These are phyloP conservation scores for Bombus breviceps DNA, from an alignment of 1,140 invertebrate species.

Conservation along the genomic window DNA sequence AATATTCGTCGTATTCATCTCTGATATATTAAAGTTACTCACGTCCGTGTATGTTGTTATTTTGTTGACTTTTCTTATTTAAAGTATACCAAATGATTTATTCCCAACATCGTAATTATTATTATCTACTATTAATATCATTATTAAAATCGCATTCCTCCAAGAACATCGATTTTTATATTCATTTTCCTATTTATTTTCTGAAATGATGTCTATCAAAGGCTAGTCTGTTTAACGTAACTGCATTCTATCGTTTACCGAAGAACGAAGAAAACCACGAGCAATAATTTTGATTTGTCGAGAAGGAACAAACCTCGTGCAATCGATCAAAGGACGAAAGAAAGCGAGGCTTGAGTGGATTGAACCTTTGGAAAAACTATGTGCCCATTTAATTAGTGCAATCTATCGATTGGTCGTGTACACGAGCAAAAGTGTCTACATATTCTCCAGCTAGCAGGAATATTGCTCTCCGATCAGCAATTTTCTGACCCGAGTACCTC, in stretches of 20 bases:
- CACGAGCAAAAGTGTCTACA: constrained; percentile 48
- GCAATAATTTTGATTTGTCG: neutral
- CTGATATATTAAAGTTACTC: too few relatives aligned
- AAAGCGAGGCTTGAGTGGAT: neutral
- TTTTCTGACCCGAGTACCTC: constrained; percentile 65
- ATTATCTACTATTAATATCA: neutral
- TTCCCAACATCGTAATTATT: too few relatives aligned
- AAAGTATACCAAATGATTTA: too few relatives aligned
- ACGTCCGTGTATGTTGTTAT: too few relatives aligned
- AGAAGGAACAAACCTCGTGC: neutral
- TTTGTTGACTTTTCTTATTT: too few relatives aligned
- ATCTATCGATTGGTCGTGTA: constrained; percentile 41
- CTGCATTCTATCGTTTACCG: neutral
- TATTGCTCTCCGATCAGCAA: constrained; percentile 64
- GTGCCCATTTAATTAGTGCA: constrained; percentile 41
- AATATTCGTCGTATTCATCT: neutral
- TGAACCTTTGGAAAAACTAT: constrained; percentile 17
- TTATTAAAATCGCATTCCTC: neutral
- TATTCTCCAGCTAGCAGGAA: constrained; percentile 54
- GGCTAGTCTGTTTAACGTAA: neutral
- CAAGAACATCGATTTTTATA: neutral
- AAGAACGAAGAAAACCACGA: neutral
- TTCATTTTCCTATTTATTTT: neutral
- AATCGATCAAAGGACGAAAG: neutral
- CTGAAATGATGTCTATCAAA: neutral